Base-by-base conservation (phyloP, 2,888 invertebrate genomes). In the Microchrysa polita region DNA sequence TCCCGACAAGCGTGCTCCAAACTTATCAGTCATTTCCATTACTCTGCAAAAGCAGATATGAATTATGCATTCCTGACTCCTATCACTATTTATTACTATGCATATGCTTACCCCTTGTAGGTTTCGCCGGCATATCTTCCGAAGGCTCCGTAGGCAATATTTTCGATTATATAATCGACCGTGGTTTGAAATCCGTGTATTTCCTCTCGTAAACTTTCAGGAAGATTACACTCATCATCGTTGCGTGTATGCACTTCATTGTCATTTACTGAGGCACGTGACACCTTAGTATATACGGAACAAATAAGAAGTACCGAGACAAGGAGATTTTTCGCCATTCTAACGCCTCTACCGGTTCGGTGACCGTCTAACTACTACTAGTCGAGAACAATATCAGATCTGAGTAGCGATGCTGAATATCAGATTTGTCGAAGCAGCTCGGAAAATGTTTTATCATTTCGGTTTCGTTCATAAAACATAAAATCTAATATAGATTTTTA, bases 1-100 rank as follows among this genome's bases (percentile, higher is more conserved):
- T 0, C 92, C 92, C 0, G 90, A 86, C 18, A 90, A 85, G 65
- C 93, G 84, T 9, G 88, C 83, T 0, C 92, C 92, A 83, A 90
- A 92, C 77, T 85, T 89, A 77, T 89, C 88, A 0, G 87, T 86
- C 78, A 89, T 88, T 4, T 80, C 78, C 0, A 85, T 81, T 52
- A 89, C 79, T 75, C 86, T 81, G 73, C 20, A 77, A 73, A 23
- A 77, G 42, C 18, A 16, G 34, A 59, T 1, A 14, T 16, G 77
- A 67, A 57, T 52, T 52, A 10, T 44, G 12, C 44, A 44, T 10
- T 44, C n/a, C n/a, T n/a, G n/a, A n/a, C n/a, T 34, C 27, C 27
- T 5, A 2, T 34, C 7, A 34, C 27, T 2, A 34, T 5, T 34
- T 34, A 7, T 34, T 2, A 34, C 27, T 34, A 34, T 34, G 84